A percentile compares a stretch with the other conserved stretches of the same genome.
Evolutionary conservation across 2,113 vertebrate species (phyloP).

Genomic region (Cyanoliseus patagonus): DNA sequence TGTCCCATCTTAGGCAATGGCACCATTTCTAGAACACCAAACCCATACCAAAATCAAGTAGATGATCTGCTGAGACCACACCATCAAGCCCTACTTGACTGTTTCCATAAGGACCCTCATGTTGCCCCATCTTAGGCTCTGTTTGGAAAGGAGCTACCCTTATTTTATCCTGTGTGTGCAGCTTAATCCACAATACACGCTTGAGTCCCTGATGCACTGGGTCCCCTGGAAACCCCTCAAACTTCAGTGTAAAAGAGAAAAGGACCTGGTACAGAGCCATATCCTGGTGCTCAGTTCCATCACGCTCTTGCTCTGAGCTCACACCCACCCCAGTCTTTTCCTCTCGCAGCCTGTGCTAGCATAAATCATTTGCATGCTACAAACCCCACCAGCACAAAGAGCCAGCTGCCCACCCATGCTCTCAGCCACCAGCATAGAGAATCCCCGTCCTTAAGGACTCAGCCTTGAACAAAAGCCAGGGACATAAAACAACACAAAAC

Average conservation of each 20-base stretch:
- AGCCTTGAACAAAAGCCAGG: conserved; percentile 63
- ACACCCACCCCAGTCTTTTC: neutral
- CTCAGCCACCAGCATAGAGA: conserved; percentile 2
- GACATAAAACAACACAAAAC: neutral
- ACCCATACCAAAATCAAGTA: neutral
- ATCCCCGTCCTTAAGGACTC: neutral
- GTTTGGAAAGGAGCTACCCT: neutral
- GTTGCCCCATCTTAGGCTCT: neutral
- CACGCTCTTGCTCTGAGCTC: rapidly evolving
- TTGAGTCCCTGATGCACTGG: neutral
- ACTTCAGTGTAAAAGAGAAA: neutral
- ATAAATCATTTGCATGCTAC: neutral
- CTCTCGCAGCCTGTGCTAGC: neutral
- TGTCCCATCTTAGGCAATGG: neutral
- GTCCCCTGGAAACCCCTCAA: neutral
- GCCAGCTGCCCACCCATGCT: conserved; percentile 37
- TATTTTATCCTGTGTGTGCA: neutral
- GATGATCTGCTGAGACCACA: neutral
- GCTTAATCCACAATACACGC: neutral
- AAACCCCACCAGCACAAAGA: neutral
- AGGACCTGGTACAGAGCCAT: neutral
- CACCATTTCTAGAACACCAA: neutral
- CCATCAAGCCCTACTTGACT: neutral
- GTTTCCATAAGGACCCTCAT: neutral
- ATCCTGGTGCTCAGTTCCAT: neutral